Base-by-base conservation (phyloP, 2,888 invertebrate species). In the Pasiphila rectangulata region DNA sequence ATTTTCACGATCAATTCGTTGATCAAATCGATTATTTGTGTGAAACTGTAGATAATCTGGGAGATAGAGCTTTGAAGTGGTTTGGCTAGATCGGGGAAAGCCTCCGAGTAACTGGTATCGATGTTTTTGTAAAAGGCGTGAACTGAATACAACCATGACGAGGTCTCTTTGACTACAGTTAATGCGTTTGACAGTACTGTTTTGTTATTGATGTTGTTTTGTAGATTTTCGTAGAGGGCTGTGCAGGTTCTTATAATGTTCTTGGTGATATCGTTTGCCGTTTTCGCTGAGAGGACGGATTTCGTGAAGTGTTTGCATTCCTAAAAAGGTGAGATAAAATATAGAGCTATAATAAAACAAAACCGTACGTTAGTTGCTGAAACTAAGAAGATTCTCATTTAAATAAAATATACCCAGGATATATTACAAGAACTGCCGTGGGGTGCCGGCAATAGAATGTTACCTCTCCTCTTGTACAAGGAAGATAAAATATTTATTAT, bases 41-140 rank as follows among this genome's bases (percentile, higher is more conserved):
- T 90, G 13, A 93, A 79, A 1, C 94, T 94, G 55, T 91, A 92
- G 1, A 90, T 79, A 48, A 95, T 89, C 79, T 94, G 93, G 0
- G 92, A 89, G 4, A 95, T 71, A 0, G 94, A 93, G 43, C 91
- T 87, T 36, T 94, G 84, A 10, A 96, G 79, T 0, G 96, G 95
- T 49, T 92, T 90, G 0, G 94, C 90, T 39, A 97, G 84, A 72
- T 97, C 97, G 0, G 94, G 94, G 69, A 95, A 96, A n/a, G 92
- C 91, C 1, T 91, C 83, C 0, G 90, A 81, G 67, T 92, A 94
- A 0, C 75, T 76, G 2, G 65, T 75, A 15, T 92, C 86, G 16
- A 93, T 69, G 63, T 90, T 90, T 36, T 84, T 85, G 27, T 89
- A 83, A 65, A 93, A 92, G 21, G 83, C 86, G 42, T 88, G 81